Evolutionary conservation across 2,113 vertebrate genomes (phyloP).

Genomic region (Typhlomys cinereus): DNA sequence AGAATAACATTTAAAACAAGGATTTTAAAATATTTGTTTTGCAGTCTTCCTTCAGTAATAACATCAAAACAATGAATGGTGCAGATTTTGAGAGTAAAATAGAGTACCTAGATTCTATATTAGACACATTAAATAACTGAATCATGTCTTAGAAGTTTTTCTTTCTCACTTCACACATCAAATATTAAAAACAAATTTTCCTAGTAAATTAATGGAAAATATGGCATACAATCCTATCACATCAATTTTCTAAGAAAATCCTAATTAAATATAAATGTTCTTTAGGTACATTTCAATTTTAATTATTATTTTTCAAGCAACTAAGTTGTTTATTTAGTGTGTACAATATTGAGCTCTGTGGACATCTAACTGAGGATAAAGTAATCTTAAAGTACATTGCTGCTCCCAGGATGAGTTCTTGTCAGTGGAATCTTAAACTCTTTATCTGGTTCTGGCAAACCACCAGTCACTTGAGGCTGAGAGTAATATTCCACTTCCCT

Average conservation of each 20-base stretch:
- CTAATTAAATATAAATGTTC: neutral
- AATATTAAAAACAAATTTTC: neutral
- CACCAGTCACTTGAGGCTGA: neutral
- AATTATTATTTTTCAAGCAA: neutral
- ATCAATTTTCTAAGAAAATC: neutral
- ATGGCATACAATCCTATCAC: neutral
- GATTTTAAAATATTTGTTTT: neutral
- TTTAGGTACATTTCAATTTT: neutral
- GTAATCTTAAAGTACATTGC: neutral
- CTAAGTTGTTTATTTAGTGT: neutral
- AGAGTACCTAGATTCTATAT: neutral
- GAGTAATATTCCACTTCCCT: neutral
- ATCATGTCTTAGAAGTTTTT: neutral
- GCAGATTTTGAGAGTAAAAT: neutral
- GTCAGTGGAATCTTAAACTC: neutral
- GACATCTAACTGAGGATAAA: neutral
- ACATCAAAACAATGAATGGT: constrained; percentile 19
- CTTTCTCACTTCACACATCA: neutral
- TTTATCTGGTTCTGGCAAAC: neutral
- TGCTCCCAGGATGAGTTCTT: neutral
- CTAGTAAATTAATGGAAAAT: neutral
- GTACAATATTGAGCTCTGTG: neutral
- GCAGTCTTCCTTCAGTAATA: neutral
- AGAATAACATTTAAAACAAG: neutral
- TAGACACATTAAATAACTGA: neutral